Evolutionary conservation across 92 coral and sea anemone species (phyloP).

Genomic region (Zoanthus sociatus): DNA sequence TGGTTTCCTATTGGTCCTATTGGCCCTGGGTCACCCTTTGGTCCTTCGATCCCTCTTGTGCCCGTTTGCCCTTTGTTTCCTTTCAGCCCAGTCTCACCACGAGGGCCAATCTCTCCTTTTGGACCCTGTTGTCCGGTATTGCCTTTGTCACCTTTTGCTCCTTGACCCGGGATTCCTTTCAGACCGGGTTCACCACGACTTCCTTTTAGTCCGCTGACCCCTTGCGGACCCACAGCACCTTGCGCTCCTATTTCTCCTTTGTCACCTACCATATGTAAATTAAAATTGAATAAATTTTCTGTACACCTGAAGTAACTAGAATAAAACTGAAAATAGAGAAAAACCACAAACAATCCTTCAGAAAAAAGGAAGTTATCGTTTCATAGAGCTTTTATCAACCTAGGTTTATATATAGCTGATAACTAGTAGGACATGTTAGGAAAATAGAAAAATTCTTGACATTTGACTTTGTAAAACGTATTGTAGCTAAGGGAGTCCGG

Average conservation of each 20-base stretch:
- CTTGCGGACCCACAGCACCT: neutral
- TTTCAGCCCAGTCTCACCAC: neutral
- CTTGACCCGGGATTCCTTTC: neutral
- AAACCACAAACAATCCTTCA: too few species aligned
- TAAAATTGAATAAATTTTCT: neutral
- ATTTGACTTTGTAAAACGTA: too few species aligned
- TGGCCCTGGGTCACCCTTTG: conserved; percentile 11
- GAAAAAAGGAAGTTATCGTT: too few species aligned
- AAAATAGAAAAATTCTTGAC: too few species aligned
- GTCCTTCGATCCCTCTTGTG: neutral
- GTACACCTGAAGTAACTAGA: too few species aligned
- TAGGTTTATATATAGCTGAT: too few species aligned
- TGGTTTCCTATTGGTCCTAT: conserved; percentile 12
- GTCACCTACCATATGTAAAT: conserved; percentile 11
- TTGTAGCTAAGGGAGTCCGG: too few species aligned
- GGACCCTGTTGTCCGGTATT: neutral
- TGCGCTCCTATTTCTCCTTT: conserved; percentile 11
- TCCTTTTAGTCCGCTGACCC: conserved; percentile 1
- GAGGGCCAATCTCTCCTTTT: conserved; percentile 12
- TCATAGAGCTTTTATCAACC: too few species aligned
- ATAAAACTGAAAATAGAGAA: too few species aligned
- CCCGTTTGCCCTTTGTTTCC: conserved; percentile 30
- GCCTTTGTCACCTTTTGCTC: conserved; percentile 8
- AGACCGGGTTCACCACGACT: conserved; percentile 2
- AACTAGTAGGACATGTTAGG: too few species aligned